A percentile compares a stretch with the other conserved stretches of the same genome.
Conservation (phyloP, 2,113 vertebrate species). For the Butorides virescens region DNA sequence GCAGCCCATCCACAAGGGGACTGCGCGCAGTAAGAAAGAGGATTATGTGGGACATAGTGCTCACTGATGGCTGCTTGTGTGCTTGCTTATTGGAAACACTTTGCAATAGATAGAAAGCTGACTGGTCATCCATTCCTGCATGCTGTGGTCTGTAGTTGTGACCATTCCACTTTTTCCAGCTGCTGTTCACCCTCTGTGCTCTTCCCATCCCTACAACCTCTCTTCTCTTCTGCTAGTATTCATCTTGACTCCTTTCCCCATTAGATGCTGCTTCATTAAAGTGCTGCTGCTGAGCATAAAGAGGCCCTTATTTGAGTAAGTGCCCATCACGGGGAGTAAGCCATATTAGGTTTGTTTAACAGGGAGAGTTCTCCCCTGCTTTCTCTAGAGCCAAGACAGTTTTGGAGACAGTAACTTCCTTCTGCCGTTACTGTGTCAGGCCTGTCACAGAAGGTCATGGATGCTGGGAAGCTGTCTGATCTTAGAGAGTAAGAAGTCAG, state of each 20-base stretch:
- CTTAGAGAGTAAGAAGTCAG: neutral
- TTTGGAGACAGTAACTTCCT: neutral
- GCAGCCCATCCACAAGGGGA: neutral
- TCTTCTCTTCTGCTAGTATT: neutral
- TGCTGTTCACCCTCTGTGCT: neutral
- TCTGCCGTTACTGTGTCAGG: neutral
- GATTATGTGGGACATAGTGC: neutral
- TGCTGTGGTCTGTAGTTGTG: neutral
- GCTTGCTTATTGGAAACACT: neutral
- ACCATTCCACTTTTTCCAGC: neutral
- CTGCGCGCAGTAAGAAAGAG: neutral
- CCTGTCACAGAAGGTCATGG: neutral
- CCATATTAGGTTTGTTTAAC: neutral
- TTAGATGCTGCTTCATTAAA: neutral
- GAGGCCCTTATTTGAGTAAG: neutral
- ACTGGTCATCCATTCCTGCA: neutral
- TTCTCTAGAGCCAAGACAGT: neutral
- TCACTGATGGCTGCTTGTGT: neutral
- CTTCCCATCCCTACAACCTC: neutral
- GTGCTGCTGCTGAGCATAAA: neutral
- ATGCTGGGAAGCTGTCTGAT: neutral
- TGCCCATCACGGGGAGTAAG: fast-evolving
- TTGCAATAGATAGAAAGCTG: neutral
- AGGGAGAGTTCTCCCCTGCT: neutral
- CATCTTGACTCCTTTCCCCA: neutral